Base-by-base conservation (phyloP, 1,140 invertebrate species). In the Hyles euphorbiae region DNA sequence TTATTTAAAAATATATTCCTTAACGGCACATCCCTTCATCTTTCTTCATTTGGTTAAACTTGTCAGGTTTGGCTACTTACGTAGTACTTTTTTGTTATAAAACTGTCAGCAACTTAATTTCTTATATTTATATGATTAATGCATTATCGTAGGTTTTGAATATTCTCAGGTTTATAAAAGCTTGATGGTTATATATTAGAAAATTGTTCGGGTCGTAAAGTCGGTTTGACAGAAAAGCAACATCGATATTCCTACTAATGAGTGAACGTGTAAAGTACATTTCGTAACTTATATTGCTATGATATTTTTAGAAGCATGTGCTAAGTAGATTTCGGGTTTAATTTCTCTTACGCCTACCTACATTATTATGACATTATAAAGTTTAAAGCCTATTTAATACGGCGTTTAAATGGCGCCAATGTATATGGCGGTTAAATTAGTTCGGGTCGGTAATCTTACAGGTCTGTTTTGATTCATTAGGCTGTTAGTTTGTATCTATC, bases 341-440 rank as follows among this genome's bases (percentile, higher is more conserved):
- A 48, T 48, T 48, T 48, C 4, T n/a, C 47, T 48, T 48, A 48
- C 47, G 47, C 47, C 47, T 48, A 48, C 47, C 22, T 11, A 48
- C 47, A 48, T 12, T 46, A 11, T 46, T 48, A 48, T 48, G 50
- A 34, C 50, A 36, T 52, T 52, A 34, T 52, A 52, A 52, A 52
- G 32, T 52, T 52, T 52, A 48, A n/a, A 6, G n/a, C 11, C 47
- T 22, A 11, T 48, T 48, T 48, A 11, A 40, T 40, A 40, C n/a
- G 47, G 22, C n/a, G 12, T 10, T 54, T 44, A 54, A 54, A 32
- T 34, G 45, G 45, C 54, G 32, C 45, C 33, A 48, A 34, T 44
- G 11, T 44, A 54, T 45, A 54, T 54, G 53, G 53, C 34, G 53
- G 40, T 22, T 56, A 47, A 48, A 56, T 56, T 34, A 56, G 45